Evolutionary conservation across 2,113 vertebrate genomes (phyloP), one percentile per base, ranked within the genome.

Genomic region (Menidia beryllina): DNA sequence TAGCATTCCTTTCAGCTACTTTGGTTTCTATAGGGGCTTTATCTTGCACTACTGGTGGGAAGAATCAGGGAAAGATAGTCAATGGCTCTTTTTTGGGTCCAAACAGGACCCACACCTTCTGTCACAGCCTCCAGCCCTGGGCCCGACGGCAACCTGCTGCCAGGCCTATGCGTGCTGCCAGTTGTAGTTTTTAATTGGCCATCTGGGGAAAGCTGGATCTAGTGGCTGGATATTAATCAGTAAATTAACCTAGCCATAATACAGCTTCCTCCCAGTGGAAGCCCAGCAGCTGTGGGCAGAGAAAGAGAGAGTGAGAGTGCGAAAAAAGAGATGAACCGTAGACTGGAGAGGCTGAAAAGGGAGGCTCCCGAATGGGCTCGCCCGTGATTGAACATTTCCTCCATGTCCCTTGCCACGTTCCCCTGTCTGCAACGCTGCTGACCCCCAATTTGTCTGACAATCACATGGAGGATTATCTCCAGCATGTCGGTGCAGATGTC

Each of bases 131-230:
- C 92, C 84, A 95, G 96, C 95, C 91, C 87, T 82, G 86, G 94
- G 94, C 96, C 95, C 92, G 89, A 91, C 93, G 94, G 94, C 96
- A 92, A 95, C 93, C 96, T 97, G 96, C 96, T 96, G 95, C 95
- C 94, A 89, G 96, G 96, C 95, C 95, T 94, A 92, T 70, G 92
- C 91, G 87, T 91, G 89, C 94, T 97, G 96, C 96, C 96, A 97
- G 97, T 98, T 98, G 97, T 97, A 97, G 95, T 96, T 98, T 99
- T 99, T 99, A 99, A 99, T 99, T 99, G 97, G 97, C 96, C 97
- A 97, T 99, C 96, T 98, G 96, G 97, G 97, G 97, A 98, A 98
- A 98, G 95, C 94, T 93, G 95, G 97, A 97, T 98, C 95, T 95
- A 95, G 96, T 96, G 96, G 95, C 97, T 98, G 93, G 97, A 98